These are phyloP conservation scores for Cathartes aura DNA, from an alignment of 2,113 vertebrate species.

Conservation along the genomic window DNA sequence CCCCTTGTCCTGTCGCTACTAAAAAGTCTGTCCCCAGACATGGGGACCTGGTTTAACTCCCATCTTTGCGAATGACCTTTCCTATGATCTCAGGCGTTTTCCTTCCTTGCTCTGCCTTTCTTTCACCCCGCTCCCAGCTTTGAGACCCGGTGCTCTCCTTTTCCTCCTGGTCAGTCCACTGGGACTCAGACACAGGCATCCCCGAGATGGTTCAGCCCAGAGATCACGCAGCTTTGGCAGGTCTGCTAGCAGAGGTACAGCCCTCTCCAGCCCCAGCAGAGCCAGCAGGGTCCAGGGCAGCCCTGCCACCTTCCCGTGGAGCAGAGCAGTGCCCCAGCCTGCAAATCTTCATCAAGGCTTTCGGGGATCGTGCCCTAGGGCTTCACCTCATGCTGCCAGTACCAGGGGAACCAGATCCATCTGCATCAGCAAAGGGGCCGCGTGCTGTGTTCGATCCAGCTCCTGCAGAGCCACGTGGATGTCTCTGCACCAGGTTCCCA, in stretches of 20 bases:
- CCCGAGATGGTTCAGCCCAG: fast-evolving
- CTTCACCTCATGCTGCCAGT: neutral
- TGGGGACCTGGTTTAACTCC: neutral
- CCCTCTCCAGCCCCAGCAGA: neutral
- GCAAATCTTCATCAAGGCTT: neutral
- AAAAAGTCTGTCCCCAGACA: neutral
- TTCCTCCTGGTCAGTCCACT: neutral
- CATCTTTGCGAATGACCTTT: neutral
- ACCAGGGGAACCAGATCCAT: neutral
- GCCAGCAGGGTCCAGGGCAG: fast-evolving
- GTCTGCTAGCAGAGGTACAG: neutral
- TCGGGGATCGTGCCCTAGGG: neutral
- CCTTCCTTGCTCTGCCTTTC: neutral
- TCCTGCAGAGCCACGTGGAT: neutral
- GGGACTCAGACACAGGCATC: fast-evolving
- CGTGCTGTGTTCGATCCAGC: fast-evolving
- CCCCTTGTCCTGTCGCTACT: neutral
- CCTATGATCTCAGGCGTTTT: fast-evolving
- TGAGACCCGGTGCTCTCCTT: neutral
- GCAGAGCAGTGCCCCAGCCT: neutral
- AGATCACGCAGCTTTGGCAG: fast-evolving
- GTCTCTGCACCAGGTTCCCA: neutral
- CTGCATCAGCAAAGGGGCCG: neutral
- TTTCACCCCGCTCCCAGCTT: fast-evolving
- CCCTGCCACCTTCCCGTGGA: neutral